phyloP scores from a whole-genome alignment of 2,113 vertebrate species.

The Machaerirhynchus nigripectus region DNA sequence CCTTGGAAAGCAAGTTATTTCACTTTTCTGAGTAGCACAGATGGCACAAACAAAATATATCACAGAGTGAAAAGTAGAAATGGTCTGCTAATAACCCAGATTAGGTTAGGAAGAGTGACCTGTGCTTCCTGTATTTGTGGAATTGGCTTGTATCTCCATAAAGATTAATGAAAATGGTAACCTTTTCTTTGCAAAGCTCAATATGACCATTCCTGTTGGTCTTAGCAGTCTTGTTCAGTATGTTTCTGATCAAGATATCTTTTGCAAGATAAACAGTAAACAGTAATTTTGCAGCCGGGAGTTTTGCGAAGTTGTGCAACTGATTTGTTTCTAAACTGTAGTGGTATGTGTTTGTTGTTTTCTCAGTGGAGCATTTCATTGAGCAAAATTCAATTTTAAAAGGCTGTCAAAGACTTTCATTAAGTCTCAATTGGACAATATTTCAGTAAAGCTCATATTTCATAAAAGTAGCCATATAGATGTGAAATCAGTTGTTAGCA shows the following conservation, averaged over 20 bases:
- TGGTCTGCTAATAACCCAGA: background rate
- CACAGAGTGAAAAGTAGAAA: background rate
- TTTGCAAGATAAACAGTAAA: background rate
- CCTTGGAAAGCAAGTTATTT: background rate
- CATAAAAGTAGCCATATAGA: background rate
- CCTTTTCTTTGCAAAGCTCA: background rate
- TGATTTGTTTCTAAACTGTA: background rate
- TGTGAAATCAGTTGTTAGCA: background rate
- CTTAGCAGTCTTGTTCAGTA: background rate
- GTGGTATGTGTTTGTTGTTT: background rate
- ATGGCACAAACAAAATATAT: background rate
- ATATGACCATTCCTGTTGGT: background rate
- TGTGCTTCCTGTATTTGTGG: background rate
- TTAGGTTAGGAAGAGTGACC: background rate
- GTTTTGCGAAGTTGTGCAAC: background rate
- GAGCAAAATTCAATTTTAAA: background rate
- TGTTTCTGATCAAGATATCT: background rate
- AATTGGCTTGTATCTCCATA: background rate
- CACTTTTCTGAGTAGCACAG: background rate
- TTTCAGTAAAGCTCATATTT: background rate
- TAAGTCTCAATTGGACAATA: background rate
- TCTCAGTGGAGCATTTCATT: background rate
- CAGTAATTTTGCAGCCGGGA: background rate
- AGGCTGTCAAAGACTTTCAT: background rate
- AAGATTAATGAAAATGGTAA: background rate